phyloP scores from a whole-genome alignment of 2,888 invertebrate genomes.

The Rhyacophila evoluta region DNA sequence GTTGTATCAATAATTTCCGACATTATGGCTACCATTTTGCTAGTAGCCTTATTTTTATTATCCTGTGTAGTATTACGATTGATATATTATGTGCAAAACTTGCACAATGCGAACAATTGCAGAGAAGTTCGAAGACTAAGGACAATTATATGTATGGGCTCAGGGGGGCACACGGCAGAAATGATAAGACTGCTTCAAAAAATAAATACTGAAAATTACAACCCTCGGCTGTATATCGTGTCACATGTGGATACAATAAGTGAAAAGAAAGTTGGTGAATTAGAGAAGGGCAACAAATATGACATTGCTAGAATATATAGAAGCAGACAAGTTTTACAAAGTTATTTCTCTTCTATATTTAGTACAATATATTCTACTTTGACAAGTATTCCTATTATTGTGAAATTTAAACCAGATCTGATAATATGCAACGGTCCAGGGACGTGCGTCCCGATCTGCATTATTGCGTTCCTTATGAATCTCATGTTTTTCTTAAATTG shows the following conservation, averaged over 20 bases:
- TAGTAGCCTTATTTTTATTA: neutral
- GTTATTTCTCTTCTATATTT: conserved; percentile 81
- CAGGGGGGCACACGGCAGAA: conserved; percentile 97
- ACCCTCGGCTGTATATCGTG: conserved; percentile 81
- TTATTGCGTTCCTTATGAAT: conserved; percentile 80
- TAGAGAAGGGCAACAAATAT: conserved; percentile 66
- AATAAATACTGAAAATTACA: conserved; percentile 74
- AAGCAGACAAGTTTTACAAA: conserved; percentile 89
- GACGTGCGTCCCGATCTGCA: conserved; percentile 93
- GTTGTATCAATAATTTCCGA: no score
- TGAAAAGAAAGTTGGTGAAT: conserved; percentile 73
- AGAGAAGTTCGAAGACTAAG: conserved; percentile 56
- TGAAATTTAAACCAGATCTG: conserved; percentile 80
- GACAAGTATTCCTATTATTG: conserved; percentile 77
- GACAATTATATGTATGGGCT: conserved; percentile 78
- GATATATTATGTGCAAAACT: neutral
- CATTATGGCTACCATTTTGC: neutral
- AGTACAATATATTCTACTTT: conserved; percentile 82
- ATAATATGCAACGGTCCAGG: conserved; percentile 96
- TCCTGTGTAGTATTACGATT: neutral
- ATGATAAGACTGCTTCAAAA: conserved; percentile 80
- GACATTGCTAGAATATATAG: conserved; percentile 78
- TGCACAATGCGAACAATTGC: neutral
- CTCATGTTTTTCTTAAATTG: conserved; percentile 75
- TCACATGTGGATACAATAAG: conserved; percentile 85